Percentiles rank a stretch among this genome's conserved stretches.
Evolutionary conservation across 2,113 vertebrate species (phyloP).

Genomic region (Brachyistius frenatus): DNA sequence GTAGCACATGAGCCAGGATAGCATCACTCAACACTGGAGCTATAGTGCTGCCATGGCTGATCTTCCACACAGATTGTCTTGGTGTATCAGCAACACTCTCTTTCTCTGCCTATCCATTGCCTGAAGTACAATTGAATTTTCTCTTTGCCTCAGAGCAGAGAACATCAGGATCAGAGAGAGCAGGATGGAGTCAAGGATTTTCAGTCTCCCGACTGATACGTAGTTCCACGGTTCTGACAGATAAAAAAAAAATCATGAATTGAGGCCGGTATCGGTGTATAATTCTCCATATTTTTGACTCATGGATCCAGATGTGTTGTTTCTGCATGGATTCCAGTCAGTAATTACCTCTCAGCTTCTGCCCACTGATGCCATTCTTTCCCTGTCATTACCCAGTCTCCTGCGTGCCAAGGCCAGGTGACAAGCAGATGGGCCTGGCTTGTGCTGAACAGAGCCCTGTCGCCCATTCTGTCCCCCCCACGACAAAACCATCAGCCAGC

Average conservation of each 20-base stretch:
- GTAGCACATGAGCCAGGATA: constrained; percentile 55
- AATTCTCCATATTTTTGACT: constrained; percentile 74
- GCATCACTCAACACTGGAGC: constrained; percentile 56
- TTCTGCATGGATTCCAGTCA: constrained; percentile 87
- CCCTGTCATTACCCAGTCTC: constrained; percentile 87
- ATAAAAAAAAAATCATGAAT: constrained; percentile 59
- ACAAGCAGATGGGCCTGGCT: constrained; percentile 86
- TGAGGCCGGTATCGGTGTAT: constrained; percentile 45
- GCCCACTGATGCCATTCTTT: constrained; percentile 85
- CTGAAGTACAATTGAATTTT: constrained; percentile 63
- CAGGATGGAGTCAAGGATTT: constrained; percentile 57
- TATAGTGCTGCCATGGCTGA: constrained; percentile 67
- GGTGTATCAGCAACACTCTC: constrained; percentile 56
- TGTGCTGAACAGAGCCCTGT: constrained; percentile 73
- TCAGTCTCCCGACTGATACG: constrained; percentile 54
- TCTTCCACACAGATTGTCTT: constrained; percentile 68
- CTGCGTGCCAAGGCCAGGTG: constrained; percentile 85
- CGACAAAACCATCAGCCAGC: constrained; percentile 33
- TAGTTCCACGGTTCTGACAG: constrained; percentile 34
- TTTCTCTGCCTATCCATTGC: constrained; percentile 48
- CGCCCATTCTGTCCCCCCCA: constrained; percentile 57
- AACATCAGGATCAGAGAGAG: constrained; percentile 67
- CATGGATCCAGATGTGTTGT: constrained; percentile 86
- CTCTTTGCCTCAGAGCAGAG: constrained; percentile 49
- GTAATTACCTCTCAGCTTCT: constrained; percentile 85